Evolutionary conservation across 2,797 vertebrate genomes (phyloP).

Genomic region (Oryzias sinensis): DNA sequence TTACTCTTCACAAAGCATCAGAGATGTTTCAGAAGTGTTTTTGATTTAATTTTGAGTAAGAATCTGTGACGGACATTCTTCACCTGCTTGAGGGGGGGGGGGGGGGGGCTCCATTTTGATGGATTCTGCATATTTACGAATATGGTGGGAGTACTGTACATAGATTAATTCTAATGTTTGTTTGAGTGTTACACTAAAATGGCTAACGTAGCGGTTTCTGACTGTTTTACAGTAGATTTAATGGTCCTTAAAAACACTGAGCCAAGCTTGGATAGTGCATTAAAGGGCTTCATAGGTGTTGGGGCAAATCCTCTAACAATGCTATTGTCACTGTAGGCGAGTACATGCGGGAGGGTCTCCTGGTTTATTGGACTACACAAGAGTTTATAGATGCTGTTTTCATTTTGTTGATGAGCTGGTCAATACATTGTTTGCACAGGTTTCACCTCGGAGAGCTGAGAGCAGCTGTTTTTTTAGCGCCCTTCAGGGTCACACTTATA

Average conservation of each 20-base stretch:
- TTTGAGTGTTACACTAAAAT: too few species aligned
- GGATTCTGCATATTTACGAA: too few species aligned
- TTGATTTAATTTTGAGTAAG: too few species aligned
- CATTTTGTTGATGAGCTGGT: constrained; percentile 68
- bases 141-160: too few species aligned
- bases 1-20: too few species aligned
- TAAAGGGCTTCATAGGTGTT: constrained; percentile 21
- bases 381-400: constrained; percentile 61
- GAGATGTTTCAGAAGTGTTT: too few species aligned
- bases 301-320: constrained; percentile 49
- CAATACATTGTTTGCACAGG: constrained; percentile 58
- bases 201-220: too few species aligned
- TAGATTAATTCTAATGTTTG: too few species aligned
- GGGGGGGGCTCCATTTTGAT: too few species aligned
- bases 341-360: constrained; percentile 29
- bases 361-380: constrained; percentile 59
- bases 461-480: constrained; percentile 51
- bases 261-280: constrained; percentile 26
- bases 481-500: constrained; percentile 50
- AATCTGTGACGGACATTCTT: too few species aligned
- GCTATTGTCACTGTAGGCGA: constrained; percentile 11
- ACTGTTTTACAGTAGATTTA: constrained; percentile 31
- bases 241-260: constrained; percentile 12
- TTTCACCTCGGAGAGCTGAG: constrained; percentile 37
- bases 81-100: too few species aligned